These are phyloP conservation scores for Drosophila birchii DNA, from an alignment of 2,888 invertebrate genomes.

Conservation along the genomic window DNA sequence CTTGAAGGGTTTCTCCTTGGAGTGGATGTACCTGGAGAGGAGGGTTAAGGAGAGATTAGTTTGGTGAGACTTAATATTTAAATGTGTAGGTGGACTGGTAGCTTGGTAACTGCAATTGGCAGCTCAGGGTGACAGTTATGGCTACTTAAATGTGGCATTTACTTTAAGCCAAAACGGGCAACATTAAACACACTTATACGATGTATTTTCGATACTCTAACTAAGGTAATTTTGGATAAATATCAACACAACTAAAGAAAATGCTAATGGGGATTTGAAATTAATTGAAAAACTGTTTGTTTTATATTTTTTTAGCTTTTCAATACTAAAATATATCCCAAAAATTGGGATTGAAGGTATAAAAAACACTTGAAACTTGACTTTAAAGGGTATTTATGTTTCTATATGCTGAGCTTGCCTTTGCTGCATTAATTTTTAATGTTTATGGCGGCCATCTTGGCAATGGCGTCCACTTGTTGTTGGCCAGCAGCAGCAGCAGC, in stretches of 20 bases:
- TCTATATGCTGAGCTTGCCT: constrained; percentile 7
- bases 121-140: constrained; percentile 42
- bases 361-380: background rate
- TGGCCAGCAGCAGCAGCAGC: constrained; percentile 49
- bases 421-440: constrained; percentile 70
- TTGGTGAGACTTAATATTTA: background rate
- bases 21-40: constrained; percentile 94
- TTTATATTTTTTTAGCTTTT: too few species aligned
- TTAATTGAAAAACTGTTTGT: too few species aligned
- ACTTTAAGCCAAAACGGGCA: background rate
- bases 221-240: background rate
- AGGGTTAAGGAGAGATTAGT: background rate
- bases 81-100: constrained; percentile 18
- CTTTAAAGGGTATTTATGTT: constrained; percentile 15
- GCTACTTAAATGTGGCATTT: constrained; percentile 4
- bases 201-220: background rate
- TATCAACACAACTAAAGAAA: background rate
- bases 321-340: background rate
- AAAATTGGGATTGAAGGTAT: background rate
- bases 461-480: constrained; percentile 78
- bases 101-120: constrained; percentile 25
- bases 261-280: background rate
- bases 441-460: constrained; percentile 79
- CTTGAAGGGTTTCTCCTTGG: constrained; percentile 98
- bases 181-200: too few species aligned